These are phyloP conservation scores for Chloebia gouldiae DNA, from an alignment of 2,113 vertebrate species.

Conservation along the genomic window DNA sequence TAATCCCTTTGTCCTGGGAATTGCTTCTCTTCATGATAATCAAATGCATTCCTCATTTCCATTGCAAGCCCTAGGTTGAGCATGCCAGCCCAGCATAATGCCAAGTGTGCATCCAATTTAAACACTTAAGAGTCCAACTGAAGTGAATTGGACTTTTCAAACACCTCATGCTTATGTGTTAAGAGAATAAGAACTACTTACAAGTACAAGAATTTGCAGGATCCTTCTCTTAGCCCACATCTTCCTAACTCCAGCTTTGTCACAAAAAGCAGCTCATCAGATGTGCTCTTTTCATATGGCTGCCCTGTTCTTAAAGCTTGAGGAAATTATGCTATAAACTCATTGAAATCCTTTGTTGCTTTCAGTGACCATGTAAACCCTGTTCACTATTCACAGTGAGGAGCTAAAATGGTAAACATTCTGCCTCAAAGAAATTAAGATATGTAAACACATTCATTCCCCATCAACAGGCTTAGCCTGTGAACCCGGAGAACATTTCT, in stretches of 20 bases:
- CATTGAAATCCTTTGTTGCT: constrained; percentile 9
- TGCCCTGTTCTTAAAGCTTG: background rate
- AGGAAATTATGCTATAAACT: background rate
- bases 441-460: constrained; percentile 31
- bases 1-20: background rate
- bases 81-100: background rate
- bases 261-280: background rate
- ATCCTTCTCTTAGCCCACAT: background rate
- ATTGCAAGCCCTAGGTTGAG: background rate
- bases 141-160: background rate
- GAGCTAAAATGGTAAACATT: constrained; percentile 27
- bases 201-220: background rate
- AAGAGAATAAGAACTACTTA: background rate
- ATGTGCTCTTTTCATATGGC: background rate
- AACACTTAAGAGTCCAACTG: background rate
- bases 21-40: background rate
- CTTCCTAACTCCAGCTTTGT: background rate
- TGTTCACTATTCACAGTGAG: background rate
- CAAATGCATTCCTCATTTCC: background rate
- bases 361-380: background rate
- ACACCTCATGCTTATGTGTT: background rate
- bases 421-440: constrained; percentile 24
- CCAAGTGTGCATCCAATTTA: background rate
- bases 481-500: constrained; percentile 19
- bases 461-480: constrained; percentile 8